These are phyloP conservation scores for Eurystomus glaucurus DNA, from an alignment of 2,797 vertebrate genomes.

Conservation along the genomic window DNA sequence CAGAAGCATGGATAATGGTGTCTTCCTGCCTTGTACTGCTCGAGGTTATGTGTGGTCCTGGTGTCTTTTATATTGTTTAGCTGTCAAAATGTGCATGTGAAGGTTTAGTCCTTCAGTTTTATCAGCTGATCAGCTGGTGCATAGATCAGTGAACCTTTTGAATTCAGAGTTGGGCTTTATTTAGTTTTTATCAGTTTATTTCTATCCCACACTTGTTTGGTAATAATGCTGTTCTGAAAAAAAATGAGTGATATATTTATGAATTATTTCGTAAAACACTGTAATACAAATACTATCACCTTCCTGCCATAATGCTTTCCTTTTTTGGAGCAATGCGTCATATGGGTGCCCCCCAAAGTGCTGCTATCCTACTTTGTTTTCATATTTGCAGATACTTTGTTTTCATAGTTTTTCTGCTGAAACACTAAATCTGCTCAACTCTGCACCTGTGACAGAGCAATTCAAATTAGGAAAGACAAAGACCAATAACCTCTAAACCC, in stretches of 20 bases:
- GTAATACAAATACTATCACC: background rate
- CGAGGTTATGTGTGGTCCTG: background rate
- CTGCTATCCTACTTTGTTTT: background rate
- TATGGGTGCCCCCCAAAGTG: background rate
- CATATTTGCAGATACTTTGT: background rate
- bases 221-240: background rate
- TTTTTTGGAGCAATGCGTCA: background rate
- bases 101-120: background rate
- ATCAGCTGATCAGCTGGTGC: background rate
- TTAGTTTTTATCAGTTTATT: background rate
- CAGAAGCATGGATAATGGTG: background rate
- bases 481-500: background rate
- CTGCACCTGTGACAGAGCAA: background rate
- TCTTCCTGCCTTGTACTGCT: background rate
- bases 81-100: background rate
- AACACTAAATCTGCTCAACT: background rate
- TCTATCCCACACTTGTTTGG: background rate
- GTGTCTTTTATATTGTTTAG: background rate
- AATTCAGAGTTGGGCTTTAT: background rate
- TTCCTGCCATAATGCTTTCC: background rate
- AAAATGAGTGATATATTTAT: background rate
- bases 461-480: background rate
- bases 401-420: background rate
- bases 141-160: background rate
- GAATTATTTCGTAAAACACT: constrained; percentile 10